Percentiles rank a stretch among this genome's conserved stretches.
phyloP scores from a whole-genome alignment of 2,797 vertebrate species.

The Simalia tracyae region DNA sequence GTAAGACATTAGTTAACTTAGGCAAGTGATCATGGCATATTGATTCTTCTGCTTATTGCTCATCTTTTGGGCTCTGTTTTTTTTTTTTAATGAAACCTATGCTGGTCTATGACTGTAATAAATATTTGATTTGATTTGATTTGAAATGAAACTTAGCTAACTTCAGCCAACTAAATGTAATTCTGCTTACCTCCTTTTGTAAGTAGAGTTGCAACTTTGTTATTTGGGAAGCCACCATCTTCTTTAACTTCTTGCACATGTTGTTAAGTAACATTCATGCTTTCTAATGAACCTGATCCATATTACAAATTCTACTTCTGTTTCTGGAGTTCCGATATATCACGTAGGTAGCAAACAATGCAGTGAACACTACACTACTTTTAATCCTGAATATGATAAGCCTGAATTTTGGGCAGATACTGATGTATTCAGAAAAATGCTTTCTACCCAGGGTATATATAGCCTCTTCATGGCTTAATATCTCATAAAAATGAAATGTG shows the following conservation, averaged over 20 bases:
- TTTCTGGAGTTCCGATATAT: background rate
- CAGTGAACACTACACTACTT: background rate
- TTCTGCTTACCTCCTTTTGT: background rate
- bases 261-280: background rate
- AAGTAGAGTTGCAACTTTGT: background rate
- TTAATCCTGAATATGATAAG: background rate
- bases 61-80: background rate
- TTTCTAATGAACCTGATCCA: background rate
- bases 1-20: background rate
- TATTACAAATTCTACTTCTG: background rate
- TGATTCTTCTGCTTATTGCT: background rate
- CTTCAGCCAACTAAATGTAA: background rate
- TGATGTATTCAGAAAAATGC: background rate
- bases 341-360: background rate
- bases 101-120: too few relatives aligned
- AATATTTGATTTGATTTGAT: too few relatives aligned
- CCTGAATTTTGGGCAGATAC: background rate
- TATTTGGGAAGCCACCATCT: background rate
- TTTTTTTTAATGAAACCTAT: background rate
- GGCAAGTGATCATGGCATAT: background rate
- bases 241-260: background rate
- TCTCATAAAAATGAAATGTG: slow-evolving; percentile 8
- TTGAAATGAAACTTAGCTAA: background rate
- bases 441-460: background rate
- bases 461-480: background rate